Conservation (phyloP, 2,113 vertebrate genomes). For the Geococcyx californianus region DNA sequence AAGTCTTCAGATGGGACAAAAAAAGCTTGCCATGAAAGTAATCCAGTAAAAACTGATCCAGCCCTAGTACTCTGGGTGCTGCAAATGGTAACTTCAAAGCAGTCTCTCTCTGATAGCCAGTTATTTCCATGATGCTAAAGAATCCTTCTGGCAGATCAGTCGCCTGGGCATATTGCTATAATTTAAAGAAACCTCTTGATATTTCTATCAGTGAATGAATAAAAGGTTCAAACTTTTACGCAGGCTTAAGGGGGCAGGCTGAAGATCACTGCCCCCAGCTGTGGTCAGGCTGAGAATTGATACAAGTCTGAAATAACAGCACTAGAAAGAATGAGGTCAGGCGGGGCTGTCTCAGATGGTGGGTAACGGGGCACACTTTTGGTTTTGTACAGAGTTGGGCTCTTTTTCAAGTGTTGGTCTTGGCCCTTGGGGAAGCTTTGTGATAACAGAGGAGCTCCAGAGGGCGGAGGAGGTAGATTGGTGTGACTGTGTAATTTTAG, state of each 20-base stretch:
- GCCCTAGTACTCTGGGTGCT: not conserved
- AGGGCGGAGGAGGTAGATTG: constrained; percentile 5
- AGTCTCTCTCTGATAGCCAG: not conserved
- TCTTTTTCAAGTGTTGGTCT: constrained; percentile 70
- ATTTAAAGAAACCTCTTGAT: constrained; percentile 40
- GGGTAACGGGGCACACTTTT: constrained; percentile 37
- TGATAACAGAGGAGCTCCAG: not conserved
- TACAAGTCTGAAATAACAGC: constrained; percentile 25
- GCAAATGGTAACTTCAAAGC: constrained; percentile 51
- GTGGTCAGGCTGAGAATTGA: constrained; percentile 14
- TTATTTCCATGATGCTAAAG: not conserved
- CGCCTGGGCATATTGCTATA: not conserved
- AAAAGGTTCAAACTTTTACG: not conserved
- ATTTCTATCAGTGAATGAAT: constrained; percentile 24
- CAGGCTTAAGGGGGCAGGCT: not conserved
- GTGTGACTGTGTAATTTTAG: constrained; percentile 20
- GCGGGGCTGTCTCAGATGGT: constrained; percentile 10
- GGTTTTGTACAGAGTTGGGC: constrained; percentile 74
- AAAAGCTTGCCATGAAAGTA: constrained; percentile 42
- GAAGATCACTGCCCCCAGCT: constrained; percentile 56
- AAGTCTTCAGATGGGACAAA: constrained; percentile 52
- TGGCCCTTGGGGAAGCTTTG: constrained; percentile 70
- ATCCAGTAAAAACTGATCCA: constrained; percentile 45
- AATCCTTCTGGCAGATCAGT: not conserved
- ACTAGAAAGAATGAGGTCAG: constrained; percentile 12